These are phyloP conservation scores for Hydropsyche tenuis DNA, from an alignment of 1,140 invertebrate genomes.

Conservation along the genomic window DNA sequence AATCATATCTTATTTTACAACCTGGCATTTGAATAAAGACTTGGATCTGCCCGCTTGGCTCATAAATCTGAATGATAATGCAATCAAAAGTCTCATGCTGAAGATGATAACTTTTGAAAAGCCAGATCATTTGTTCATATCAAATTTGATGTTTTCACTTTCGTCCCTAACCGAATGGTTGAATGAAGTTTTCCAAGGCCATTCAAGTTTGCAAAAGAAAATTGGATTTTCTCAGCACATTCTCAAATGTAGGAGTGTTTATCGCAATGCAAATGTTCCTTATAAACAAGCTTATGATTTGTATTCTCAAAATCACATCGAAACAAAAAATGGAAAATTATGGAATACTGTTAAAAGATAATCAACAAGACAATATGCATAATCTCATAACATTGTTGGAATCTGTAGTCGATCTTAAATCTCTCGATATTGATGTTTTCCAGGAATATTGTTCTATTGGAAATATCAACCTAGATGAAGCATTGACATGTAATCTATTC, in stretches of 20 bases:
- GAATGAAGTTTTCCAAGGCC: conserved; percentile 32
- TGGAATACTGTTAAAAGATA: conserved; percentile 44
- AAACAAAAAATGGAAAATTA: conserved; percentile 44
- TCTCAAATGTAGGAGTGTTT: conserved; percentile 44
- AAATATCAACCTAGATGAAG: conserved; percentile 56
- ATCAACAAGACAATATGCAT: conserved; percentile 35
- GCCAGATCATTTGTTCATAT: conserved; percentile 45
- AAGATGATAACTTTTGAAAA: conserved; percentile 43
- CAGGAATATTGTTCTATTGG: conserved; percentile 57
- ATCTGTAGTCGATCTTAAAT: conserved; percentile 40
- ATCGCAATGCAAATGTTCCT: conserved; percentile 39
- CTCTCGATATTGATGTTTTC: conserved; percentile 38
- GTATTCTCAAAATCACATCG: conserved; percentile 44
- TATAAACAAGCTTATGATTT: conserved; percentile 43
- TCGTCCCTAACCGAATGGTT: conserved; percentile 39
- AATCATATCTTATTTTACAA: conserved; percentile 38
- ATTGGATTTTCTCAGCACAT: conserved; percentile 45
- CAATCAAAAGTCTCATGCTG: conserved; percentile 34
- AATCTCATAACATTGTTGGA: conserved; percentile 40
- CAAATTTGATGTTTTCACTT: conserved; percentile 44
- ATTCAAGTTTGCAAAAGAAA: conserved; percentile 30
- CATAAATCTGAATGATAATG: conserved; percentile 31
- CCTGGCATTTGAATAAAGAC: conserved; percentile 22
- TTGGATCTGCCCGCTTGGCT: conserved; percentile 34
- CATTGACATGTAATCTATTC: conserved; percentile 59